These are phyloP conservation scores for Montipora sp. DNA, from an alignment of 64 coral and sea anemone species.

Conservation along the genomic window DNA sequence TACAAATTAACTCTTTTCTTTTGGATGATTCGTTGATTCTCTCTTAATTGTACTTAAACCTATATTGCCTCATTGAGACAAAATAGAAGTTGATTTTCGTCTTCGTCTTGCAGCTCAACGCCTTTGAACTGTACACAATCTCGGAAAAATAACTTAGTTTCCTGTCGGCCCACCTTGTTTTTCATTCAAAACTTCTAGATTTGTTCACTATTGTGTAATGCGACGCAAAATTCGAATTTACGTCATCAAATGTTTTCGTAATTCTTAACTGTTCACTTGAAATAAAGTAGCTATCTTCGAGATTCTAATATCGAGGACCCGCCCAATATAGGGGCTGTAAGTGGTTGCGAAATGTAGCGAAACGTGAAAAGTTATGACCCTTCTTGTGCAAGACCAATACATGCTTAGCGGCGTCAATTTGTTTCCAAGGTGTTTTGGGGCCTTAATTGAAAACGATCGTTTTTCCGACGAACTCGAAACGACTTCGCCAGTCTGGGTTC, in stretches of 20 bases:
- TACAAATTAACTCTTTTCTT: neutral
- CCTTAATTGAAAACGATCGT: neutral
- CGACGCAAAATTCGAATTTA: neutral
- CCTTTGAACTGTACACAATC: neutral
- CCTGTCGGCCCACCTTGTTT: neutral
- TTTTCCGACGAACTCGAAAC: too few relatives aligned
- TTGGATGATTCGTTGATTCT: constrained; percentile 5
- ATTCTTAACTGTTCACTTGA: neutral
- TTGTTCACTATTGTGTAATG: neutral
- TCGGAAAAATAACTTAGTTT: neutral
- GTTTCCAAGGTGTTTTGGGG: too few relatives aligned
- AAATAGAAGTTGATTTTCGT: neutral
- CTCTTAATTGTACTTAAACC: neutral
- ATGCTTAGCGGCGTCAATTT: neutral
- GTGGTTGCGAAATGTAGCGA: neutral
- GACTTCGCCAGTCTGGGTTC: too few relatives aligned
- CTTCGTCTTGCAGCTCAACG: neutral
- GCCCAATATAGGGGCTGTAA: neutral
- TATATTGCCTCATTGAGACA: neutral
- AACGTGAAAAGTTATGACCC: neutral
- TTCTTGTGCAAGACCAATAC: neutral
- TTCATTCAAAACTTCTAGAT: neutral
- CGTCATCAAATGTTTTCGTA: neutral
- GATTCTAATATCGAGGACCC: neutral
- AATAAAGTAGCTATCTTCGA: neutral